Conservation (phyloP, 2,797 vertebrate genomes). For the Amniataba percoides region DNA sequence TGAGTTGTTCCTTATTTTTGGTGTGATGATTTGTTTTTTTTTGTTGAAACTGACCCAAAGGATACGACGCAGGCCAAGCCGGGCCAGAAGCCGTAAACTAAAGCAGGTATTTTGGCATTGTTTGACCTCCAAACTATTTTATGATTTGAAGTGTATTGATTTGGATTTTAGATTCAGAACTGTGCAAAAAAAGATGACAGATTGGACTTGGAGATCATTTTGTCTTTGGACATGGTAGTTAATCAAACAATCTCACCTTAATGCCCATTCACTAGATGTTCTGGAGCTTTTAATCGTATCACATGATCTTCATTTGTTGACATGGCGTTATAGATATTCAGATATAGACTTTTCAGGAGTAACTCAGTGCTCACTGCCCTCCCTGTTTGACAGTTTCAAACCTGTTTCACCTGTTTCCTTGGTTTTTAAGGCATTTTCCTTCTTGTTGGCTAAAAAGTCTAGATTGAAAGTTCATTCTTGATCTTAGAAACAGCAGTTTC, state of each 20-base stretch:
- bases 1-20: background rate
- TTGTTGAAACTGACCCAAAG: background rate
- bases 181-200: background rate
- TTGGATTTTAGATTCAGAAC: background rate
- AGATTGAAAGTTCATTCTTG: background rate
- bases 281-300: background rate
- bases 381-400: too few species aligned
- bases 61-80: conserved; percentile 14
- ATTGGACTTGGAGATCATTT: background rate
- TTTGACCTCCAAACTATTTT: background rate
- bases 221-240: too few species aligned
- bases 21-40: background rate
- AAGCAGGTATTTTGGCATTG: background rate
- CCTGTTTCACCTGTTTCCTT: background rate
- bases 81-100: conserved; percentile 14
- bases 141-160: background rate
- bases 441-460: background rate
- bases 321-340: background rate
- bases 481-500: background rate
- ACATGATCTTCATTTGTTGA: background rate
- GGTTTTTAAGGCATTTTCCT: background rate
- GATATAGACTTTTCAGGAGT: background rate
- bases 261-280: background rate
- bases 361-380: background rate
- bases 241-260: background rate